Base-by-base conservation (phyloP, 2,888 invertebrate genomes). In the Tetragonula carbonaria region DNA sequence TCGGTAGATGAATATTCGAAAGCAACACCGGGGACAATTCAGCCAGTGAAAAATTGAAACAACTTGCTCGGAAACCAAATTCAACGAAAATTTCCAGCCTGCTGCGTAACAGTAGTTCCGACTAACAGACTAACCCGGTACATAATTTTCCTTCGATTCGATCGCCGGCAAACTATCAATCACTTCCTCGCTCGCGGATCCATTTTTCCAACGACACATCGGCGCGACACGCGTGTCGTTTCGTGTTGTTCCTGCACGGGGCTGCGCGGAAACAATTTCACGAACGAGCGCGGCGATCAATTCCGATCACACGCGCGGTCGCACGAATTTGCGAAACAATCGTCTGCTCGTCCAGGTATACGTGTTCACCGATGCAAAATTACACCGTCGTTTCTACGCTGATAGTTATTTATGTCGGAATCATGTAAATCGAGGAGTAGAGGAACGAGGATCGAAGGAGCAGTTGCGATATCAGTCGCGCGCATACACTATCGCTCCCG, bases 271-370 rank as follows among this genome's bases (percentile, higher is more conserved):
- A 73, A 73, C 72, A 73, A 73, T 73, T 73, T 73, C 72, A 73
- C 72, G 72, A 50, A 23, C 45, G 59, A 62, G 28, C 72, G 59
- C 62, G 18, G 28, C 73, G 73, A 23, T 73, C 78, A 65, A 78
- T 78, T 45, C 78, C 55, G 73, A 78, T 78, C 78, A 45, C 55
- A 53, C 53, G 51, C 38, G 45, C 50, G 66, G 53, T 28, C 80
- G 68, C 63, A n/a, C 14, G 55, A 70, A 77, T 80, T 80, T 80
- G 45, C 50, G 55, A 80, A 70, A 65, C 73, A 65, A 78, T 45
- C 71, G 33, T 8, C n/a, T 0, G n/a, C 72, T 16, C 57, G 23
- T 21, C 14, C 21, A 21, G 21, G 28, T 33, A 28, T 51, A 33
- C 70, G 14, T 70, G 21, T n/a, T 14, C 70, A 21, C 53, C 13